Conservation (phyloP, 2,888 invertebrate genomes). For the Erebia palarica region DNA sequence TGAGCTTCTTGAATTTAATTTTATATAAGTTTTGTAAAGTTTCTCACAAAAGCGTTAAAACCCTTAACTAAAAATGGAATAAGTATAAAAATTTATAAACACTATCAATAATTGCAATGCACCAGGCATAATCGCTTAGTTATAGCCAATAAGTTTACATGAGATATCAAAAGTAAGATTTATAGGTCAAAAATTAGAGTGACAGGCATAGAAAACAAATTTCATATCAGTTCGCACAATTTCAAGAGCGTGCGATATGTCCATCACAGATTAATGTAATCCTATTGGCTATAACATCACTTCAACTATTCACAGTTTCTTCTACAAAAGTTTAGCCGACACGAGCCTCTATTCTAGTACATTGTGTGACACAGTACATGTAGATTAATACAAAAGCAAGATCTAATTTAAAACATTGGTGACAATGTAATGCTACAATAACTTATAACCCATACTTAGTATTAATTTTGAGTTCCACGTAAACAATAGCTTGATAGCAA, state of each 20-base stretch:
- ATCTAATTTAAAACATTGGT: constrained; percentile 27
- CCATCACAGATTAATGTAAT: constrained; percentile 26
- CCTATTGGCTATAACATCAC: constrained; percentile 56
- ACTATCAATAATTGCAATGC: constrained; percentile 70
- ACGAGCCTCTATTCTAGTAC: constrained; percentile 53
- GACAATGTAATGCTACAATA: constrained; percentile 30
- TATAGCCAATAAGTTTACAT: constrained; percentile 30
- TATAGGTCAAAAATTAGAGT: constrained; percentile 18
- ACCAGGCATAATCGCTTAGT: constrained; percentile 55
- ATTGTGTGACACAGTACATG: constrained; percentile 21
- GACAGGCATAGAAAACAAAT: constrained; percentile 15
- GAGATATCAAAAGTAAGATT: constrained; percentile 16
- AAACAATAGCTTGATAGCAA: constrained; percentile 56
- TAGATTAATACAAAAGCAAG: constrained; percentile 54
- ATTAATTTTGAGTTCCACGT: constrained; percentile 66
- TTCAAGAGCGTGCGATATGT: constrained; percentile 25
- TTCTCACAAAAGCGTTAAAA: constrained; percentile 53
- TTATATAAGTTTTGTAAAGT: constrained; percentile 48
- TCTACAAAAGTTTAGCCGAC: constrained; percentile 50
- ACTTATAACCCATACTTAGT: constrained; percentile 16
- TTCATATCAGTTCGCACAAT: constrained; percentile 14
- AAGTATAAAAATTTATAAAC: constrained; percentile 49
- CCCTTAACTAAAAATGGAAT: constrained; percentile 59
- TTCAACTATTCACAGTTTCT: constrained; percentile 41
- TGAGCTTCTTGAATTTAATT: constrained; percentile 53